Evolutionary conservation across 2,888 invertebrate species (phyloP).

Genomic region (Eurytoma adleriae): DNA sequence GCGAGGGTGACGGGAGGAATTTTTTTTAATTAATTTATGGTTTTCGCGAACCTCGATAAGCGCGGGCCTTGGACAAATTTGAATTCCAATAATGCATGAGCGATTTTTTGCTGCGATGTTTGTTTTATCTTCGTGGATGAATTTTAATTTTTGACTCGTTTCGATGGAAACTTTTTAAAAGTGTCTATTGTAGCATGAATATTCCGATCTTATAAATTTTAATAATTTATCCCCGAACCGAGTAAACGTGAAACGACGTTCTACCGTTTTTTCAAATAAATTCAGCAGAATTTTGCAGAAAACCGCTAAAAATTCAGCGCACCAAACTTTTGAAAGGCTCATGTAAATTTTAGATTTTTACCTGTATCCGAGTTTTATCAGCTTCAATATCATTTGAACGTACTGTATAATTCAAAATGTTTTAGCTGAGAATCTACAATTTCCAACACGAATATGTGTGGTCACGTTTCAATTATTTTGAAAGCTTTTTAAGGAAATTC

Average conservation of each 20-base stretch:
- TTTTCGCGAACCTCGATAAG: too few relatives aligned
- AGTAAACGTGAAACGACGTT: too few relatives aligned
- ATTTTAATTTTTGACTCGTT: background rate
- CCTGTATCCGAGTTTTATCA: conserved; percentile 19
- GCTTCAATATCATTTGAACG: conserved; percentile 16
- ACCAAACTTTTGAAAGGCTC: background rate
- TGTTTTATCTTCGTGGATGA: background rate
- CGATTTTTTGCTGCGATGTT: background rate
- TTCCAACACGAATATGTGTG: background rate
- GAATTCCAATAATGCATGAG: background rate
- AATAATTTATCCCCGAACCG: too few relatives aligned
- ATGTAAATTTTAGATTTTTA: conserved; percentile 15
- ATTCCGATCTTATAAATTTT: background rate
- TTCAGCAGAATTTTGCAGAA: background rate
- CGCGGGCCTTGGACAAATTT: background rate
- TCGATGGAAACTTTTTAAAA: too few relatives aligned
- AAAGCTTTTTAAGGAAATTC: conserved; percentile 35
- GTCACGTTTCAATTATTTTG: conserved; percentile 30
- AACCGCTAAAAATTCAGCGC: background rate
- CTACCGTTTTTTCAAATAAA: too few relatives aligned
- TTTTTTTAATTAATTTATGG: conserved; percentile 27
- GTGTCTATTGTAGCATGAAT: too few relatives aligned
- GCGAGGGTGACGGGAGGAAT: background rate
- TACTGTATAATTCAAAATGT: conserved; percentile 30
- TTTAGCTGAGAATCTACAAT: background rate